Evolutionary conservation across 2,888 invertebrate species (phyloP), one percentile per base, ranked within the genome.

Genomic region (Caenorhabditis parvicauda): DNA sequence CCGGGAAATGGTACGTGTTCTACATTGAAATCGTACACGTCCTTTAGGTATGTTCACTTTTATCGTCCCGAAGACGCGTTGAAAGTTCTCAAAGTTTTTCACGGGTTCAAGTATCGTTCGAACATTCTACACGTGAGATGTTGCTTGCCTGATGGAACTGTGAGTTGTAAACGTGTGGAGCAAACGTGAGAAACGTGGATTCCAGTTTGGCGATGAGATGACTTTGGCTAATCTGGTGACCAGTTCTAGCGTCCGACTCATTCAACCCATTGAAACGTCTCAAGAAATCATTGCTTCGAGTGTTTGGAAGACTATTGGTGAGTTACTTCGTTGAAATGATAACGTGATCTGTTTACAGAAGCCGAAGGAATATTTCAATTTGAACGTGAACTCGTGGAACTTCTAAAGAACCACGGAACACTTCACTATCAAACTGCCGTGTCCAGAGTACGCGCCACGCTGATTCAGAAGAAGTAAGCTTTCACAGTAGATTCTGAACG

Each of bases 11-110:
- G 63, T 51, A 5, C 12, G n/a, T 5, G 21, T 7, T 4, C 3
- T 47, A 21, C 7, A 27, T 28, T 4, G 25, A 5, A 4, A 27
- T 27, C 28, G 14, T 5, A 25, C 12, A 27, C n/a, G 19, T 38
- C 19, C 37, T 38, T 17, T 27, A 48, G 48, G 48, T 61, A 42
- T 32, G 32, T 63, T 19, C 54, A 59, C 38, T 63, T 63, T 28
- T 63, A 63, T 42, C 63, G 63, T 17, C 58, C 63, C 3, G 63
- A 63, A 59, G 63, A 63, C 39, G 63, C 63, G 1, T 46, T 63
- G 19, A 46, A 51, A 14, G 63, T 63, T 6, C 32, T 63, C 39
- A 54, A 59, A 24, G 17, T 25, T 5, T 63, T 63, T 42, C 58
- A 63, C 35, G 58, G 55, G 12, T 63, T 42, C 53, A n/a, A 21